Percentiles rank a stretch among this genome's conserved stretches.
Conservation (phyloP, 2,797 vertebrate genomes). For the Remorina albescens region DNA sequence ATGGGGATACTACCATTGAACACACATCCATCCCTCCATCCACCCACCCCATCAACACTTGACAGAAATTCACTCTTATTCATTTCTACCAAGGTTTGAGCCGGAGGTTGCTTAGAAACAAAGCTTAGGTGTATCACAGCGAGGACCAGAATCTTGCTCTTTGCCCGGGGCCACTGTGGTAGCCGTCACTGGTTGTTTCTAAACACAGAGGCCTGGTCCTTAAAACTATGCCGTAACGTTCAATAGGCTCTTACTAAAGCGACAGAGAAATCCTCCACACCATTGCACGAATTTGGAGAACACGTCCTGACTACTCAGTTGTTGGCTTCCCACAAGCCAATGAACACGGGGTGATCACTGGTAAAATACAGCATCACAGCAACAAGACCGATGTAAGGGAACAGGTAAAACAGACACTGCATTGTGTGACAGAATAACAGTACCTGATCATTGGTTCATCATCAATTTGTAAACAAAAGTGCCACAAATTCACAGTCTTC, state of each 20-base stretch:
- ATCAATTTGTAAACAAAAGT: background rate
- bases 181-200: slow-evolving; percentile 26
- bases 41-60: slow-evolving; percentile 29
- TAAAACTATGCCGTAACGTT: background rate
- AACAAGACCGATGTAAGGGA: background rate
- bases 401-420: background rate
- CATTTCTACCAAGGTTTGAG: slow-evolving; percentile 45
- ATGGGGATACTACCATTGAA: slow-evolving; percentile 19
- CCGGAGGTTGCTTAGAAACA: slow-evolving; percentile 72
- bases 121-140: slow-evolving; percentile 46
- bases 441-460: background rate
- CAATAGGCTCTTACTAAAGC: background rate
- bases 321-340: background rate
- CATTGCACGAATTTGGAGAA: background rate
- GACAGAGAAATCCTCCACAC: background rate
- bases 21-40: slow-evolving; percentile 19
- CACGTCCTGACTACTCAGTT: background rate
- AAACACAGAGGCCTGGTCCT: background rate
- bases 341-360: background rate
- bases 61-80: slow-evolving; percentile 15
- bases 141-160: slow-evolving; percentile 32
- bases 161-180: slow-evolving; percentile 39
- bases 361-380: background rate
- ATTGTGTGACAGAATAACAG: background rate
- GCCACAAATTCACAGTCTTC: background rate